Base-by-base conservation (phyloP, 2,797 vertebrate genomes). In the Liparis tanakae region DNA sequence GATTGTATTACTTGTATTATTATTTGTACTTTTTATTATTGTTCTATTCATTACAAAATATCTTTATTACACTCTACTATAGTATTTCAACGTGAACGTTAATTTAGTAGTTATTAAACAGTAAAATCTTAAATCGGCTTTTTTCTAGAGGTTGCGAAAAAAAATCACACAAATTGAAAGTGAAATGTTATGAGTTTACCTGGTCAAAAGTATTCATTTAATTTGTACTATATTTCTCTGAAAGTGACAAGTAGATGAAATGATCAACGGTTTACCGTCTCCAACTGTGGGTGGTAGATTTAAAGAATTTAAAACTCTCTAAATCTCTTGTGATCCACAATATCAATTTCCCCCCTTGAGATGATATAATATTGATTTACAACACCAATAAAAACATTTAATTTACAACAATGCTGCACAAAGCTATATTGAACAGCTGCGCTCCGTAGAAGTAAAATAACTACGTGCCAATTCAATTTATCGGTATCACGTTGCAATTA, bases 391-490 rank as follows among this genome's bases (percentile, higher is more conserved):
- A 65, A 25, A 25, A 7, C 4, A 37, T 64, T 17, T 10, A 1
- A 68, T 53, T 53, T 74, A 17, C 3, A 33, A 44, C 37, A 15
- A 9, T 17, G 33, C 18, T 43, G 30, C 5, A 48, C 0, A 44
- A 62, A 57, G 50, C 9, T 30, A 39, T 64, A 74, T 71, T 67
- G 44, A 62, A 3, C 39, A 46, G 30, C 7, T 62, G 4, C 58
- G 59, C 25, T 75, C 30, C 25, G 4, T 59, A 48, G 10, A 72
- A 58, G 46, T 65, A 8, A 85, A 80, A 76, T 1, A 60, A 39
- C n/a, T 25, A 36, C 5, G 20, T 37, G 13, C 10, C 43, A 63
- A 25, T 59, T 63, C 55, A 71, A 71, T 76, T 76, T 20, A 79
- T 57, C 37, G 53, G 10, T 39, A 67, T 71, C n/a, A 39, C 17